Base-by-base conservation (phyloP, 1,140 invertebrate species). In the Hirudo medicinalis region DNA sequence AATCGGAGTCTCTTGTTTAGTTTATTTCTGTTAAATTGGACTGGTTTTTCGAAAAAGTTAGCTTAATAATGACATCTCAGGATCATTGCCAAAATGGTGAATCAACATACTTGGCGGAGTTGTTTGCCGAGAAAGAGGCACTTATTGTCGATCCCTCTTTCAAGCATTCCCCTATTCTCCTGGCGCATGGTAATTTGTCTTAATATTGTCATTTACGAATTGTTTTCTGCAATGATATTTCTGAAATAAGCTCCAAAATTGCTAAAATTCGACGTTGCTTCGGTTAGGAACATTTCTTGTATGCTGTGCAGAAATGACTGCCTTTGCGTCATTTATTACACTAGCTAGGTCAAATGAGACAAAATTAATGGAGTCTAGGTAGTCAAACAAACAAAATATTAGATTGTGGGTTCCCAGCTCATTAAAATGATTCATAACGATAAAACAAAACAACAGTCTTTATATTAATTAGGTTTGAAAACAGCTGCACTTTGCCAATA, bases 81-180 rank as follows among this genome's bases (percentile, higher is more conserved):
- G 57, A 63, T 63, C 57, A 25, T 4, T 63, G 22, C 22, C 57
- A 25, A 63, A 63, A 63, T 63, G 57, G 57, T 32, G 57, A 63
- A 25, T 63, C 57, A 22, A 22, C 57, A 4, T 63, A 63, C 29
- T 63, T 63, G 57, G 22, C 57, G 29, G 57, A 63, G 19, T 63
- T 63, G 29, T 63, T 63, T 32, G 57, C 57, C 29, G 57, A 63
- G 57, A 63, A 63, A 63, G 29, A 22, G 57, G 29, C 22, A 25
- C 29, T 63, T 22, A 63, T 25, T 63, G 29, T 25, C 29, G 57
- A 63, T 32, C 57, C 29, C 22, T 63, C 57, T 63, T 63, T 63
- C 29, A 63, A 63, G 29, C 57, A 63, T 63, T 63, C 57, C 11
- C 22, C 22, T 25, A 32, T 63, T 63, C 57, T 63, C 8, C 57